Evolutionary conservation across 1,140 invertebrate species (phyloP).

Genomic region (Lucilia cuprina): DNA sequence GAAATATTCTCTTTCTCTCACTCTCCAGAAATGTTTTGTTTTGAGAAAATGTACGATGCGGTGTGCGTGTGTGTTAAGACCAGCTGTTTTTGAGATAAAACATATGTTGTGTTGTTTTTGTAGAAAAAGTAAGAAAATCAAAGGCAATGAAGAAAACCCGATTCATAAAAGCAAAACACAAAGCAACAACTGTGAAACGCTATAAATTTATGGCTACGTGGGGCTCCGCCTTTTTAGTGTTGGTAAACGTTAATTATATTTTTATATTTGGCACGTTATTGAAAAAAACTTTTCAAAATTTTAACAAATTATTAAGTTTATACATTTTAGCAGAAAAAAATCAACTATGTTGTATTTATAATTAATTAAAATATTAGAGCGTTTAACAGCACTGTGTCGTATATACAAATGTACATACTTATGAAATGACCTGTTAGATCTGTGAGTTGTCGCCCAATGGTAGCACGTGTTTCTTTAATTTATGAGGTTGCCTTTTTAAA

Average conservation of each 20-base stretch:
- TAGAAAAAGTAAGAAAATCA: neutral
- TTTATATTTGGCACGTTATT: no score
- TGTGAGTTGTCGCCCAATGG: neutral
- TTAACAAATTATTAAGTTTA: no score
- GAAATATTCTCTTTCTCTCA: neutral
- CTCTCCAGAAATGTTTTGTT: no score
- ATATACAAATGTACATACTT: no score
- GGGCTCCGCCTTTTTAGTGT: constrained; percentile 22
- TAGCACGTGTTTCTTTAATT: constrained; percentile 13
- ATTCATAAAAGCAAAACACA: neutral
- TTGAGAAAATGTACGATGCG: constrained; percentile 4
- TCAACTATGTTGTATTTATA: no score
- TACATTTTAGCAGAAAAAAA: no score
- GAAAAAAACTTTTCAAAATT: no score
- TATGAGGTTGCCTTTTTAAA: neutral
- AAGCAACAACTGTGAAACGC: neutral
- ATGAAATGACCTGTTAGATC: neutral
- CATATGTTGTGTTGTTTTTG: constrained; percentile 19
- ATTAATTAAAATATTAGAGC: neutral
- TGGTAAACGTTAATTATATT: constrained; percentile 5
- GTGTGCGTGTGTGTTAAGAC: neutral
- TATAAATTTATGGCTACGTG: constrained; percentile 2
- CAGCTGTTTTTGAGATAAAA: constrained; percentile 22
- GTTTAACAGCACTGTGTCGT: neutral
- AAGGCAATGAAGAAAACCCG: neutral